phyloP scores from a whole-genome alignment of 2,888 invertebrate species.

The Pyrrhia umbra region DNA sequence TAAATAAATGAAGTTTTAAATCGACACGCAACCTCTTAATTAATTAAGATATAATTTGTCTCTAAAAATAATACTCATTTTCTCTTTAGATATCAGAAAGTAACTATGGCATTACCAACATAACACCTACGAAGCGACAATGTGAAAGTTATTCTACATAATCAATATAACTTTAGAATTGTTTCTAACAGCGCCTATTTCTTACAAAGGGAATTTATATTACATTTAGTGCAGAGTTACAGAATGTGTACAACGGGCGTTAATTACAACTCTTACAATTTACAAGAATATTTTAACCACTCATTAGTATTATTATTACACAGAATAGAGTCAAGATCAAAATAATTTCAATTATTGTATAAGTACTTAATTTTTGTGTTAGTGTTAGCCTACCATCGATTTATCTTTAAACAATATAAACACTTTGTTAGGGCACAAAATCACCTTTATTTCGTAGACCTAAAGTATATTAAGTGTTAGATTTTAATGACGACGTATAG shows the following conservation, averaged over 20 bases:
- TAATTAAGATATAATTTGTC: constrained; percentile 88
- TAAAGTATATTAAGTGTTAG: constrained; percentile 33
- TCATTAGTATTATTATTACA: constrained; percentile 65
- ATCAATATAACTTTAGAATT: constrained; percentile 75
- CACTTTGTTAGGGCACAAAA: constrained; percentile 54
- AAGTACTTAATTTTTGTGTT: constrained; percentile 63
- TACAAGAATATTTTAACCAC: constrained; percentile 73
- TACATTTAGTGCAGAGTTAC: constrained; percentile 86
- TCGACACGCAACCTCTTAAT: constrained; percentile 88
- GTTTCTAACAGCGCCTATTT: constrained; percentile 80
- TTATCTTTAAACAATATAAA: constrained; percentile 59
- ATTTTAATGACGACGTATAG: no score
- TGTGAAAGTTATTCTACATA: constrained; percentile 79
- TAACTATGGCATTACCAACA: constrained; percentile 85
- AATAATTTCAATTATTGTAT: constrained; percentile 63
- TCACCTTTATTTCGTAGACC: constrained; percentile 46
- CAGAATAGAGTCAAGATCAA: constrained; percentile 62
- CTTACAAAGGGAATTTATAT: constrained; percentile 81
- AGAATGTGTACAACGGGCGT: constrained; percentile 84
- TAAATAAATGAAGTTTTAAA: constrained; percentile 90
- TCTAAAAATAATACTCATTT: constrained; percentile 90
- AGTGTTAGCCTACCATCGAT: constrained; percentile 51
- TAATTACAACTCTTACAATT: constrained; percentile 80
- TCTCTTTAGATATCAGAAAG: constrained; percentile 80
- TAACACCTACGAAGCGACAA: constrained; percentile 85